Evolutionary conservation across 2,797 vertebrate species (phyloP).

Genomic region (Sandelia bainsii): DNA sequence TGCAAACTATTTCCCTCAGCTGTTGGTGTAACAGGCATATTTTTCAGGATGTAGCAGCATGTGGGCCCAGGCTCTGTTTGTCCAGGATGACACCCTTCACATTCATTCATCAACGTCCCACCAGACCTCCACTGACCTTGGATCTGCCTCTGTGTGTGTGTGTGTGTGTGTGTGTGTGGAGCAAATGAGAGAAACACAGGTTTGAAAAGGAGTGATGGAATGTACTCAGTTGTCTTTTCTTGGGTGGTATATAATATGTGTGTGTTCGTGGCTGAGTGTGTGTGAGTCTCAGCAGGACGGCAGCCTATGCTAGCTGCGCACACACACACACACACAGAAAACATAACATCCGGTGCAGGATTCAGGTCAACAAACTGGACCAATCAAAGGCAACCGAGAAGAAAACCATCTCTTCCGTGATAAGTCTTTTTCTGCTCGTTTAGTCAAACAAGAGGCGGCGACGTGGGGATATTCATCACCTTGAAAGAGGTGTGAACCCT

Average conservation of each 20-base stretch:
- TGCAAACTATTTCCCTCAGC: conserved; percentile 67
- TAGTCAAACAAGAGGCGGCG: not conserved
- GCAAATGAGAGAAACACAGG: conserved; percentile 21
- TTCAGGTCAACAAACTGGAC: conserved; percentile 1
- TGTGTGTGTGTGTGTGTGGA: conserved; percentile 10
- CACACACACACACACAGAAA: not conserved
- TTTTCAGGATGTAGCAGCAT: conserved; percentile 78
- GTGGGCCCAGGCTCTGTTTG: conserved; percentile 73
- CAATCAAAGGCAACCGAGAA: conserved; percentile 2
- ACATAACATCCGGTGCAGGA: not conserved
- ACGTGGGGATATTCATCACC: conserved; percentile 38
- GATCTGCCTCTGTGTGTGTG: conserved; percentile 26
- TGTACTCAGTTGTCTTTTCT: conserved; percentile 25
- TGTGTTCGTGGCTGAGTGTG: not conserved
- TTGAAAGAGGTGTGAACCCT: conserved; percentile 22
- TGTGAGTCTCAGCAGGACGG: conserved; percentile 26
- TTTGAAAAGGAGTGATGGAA: conserved; percentile 39
- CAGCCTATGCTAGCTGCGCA: not conserved
- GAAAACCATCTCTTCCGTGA: not conserved
- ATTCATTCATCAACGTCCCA: conserved; percentile 77
- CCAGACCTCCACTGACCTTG: conserved; percentile 74
- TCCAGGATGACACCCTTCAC: conserved; percentile 75
- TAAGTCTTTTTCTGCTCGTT: conserved; percentile 32
- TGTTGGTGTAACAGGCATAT: conserved; percentile 60
- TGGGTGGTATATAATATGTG: conserved; percentile 39